Conservation (phyloP, 2,888 invertebrate species). For the Lasioglossum villosulum region DNA sequence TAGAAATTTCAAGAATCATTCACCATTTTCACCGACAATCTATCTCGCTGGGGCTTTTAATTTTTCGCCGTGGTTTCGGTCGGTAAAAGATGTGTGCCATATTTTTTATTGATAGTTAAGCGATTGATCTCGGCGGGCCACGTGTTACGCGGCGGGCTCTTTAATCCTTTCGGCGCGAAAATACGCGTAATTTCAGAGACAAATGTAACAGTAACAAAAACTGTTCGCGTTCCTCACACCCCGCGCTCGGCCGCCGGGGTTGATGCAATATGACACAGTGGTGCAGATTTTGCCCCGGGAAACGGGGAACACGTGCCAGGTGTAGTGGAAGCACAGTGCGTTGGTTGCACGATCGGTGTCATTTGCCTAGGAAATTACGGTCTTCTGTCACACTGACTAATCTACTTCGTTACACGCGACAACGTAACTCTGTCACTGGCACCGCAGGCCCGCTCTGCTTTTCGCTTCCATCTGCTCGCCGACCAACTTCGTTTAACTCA, state of each 20-base stretch:
- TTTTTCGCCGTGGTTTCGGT: background rate
- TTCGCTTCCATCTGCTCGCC: slow-evolving; percentile 44
- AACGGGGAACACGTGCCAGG: slow-evolving; percentile 24
- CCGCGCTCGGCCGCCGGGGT: background rate
- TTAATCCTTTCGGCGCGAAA: slow-evolving; percentile 2
- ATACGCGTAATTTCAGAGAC: background rate
- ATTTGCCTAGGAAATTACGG: slow-evolving; percentile 82
- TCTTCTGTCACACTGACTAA: slow-evolving; percentile 82
- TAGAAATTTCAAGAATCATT: too few species aligned
- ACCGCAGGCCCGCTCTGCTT: slow-evolving; percentile 67
- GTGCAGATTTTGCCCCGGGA: slow-evolving; percentile 18
- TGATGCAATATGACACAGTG: slow-evolving; percentile 1
- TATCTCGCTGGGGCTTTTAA: background rate
- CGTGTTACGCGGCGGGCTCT: slow-evolving; percentile 10
- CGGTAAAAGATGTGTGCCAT: background rate
- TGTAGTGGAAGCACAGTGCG: slow-evolving; percentile 60
- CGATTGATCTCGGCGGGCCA: background rate
- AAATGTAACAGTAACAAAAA: slow-evolving; percentile 15
- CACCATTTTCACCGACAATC: too few species aligned
- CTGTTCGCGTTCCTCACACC: background rate
- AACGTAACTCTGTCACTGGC: slow-evolving; percentile 80
- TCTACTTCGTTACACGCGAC: slow-evolving; percentile 82
- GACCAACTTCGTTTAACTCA: slow-evolving; percentile 61
- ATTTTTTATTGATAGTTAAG: background rate
- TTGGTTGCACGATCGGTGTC: slow-evolving; percentile 81